Evolutionary conservation across 2,113 vertebrate species (phyloP).

Genomic region (Willisornis vidua): DNA sequence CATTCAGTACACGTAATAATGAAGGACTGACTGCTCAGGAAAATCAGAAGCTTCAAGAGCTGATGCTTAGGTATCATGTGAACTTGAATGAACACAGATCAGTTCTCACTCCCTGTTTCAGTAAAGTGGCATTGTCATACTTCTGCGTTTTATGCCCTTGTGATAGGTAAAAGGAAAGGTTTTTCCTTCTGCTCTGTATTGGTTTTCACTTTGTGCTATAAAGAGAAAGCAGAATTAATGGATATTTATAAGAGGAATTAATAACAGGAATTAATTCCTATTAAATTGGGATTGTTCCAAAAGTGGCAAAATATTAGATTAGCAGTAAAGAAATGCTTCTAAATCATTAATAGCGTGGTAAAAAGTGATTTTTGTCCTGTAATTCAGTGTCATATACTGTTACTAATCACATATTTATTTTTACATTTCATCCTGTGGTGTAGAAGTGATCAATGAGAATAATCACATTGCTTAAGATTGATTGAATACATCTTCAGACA

Average conservation of each 20-base stretch:
- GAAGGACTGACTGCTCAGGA: background rate
- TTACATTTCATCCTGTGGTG: background rate
- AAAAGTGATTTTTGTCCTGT: background rate
- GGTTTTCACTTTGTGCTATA: background rate
- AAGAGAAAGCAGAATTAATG: background rate
- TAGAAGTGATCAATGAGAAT: background rate
- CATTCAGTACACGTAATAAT: background rate
- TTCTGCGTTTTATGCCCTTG: background rate
- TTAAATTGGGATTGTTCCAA: background rate
- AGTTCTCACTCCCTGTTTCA: background rate
- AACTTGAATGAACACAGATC: background rate
- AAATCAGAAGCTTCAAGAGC: background rate
- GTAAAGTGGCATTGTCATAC: background rate
- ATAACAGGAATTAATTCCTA: background rate
- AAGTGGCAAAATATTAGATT: background rate
- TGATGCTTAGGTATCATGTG: background rate
- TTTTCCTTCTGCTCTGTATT: background rate
- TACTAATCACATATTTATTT: background rate
- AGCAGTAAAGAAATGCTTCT: background rate
- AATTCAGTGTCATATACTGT: background rate
- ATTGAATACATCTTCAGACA: background rate
- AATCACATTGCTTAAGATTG: background rate
- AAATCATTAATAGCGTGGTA: background rate
- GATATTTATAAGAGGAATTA: background rate
- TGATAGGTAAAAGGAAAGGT: background rate